phyloP scores from a whole-genome alignment of 2,113 vertebrate genomes.

The Oryzias curvinotus region DNA sequence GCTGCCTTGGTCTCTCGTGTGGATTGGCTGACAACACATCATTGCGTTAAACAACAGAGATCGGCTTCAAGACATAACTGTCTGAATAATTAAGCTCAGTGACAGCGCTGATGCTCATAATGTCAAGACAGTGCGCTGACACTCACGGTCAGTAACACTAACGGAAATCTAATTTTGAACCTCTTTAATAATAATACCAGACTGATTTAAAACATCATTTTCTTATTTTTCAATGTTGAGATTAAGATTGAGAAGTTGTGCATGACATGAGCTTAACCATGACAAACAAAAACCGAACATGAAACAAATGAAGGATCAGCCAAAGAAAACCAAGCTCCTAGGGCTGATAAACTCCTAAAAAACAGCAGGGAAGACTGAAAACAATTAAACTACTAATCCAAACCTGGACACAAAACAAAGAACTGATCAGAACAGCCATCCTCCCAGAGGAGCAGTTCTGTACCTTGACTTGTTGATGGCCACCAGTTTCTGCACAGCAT shows the following conservation, averaged over 20 bases:
- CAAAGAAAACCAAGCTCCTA: no score
- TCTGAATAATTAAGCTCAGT: conserved; percentile 32
- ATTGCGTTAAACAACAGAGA: conserved; percentile 26
- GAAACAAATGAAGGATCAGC: no score
- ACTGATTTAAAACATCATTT: no score
- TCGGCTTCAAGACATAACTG: conserved; percentile 29
- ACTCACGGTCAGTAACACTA: neutral
- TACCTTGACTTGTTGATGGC: conserved; percentile 91
- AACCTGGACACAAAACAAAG: neutral
- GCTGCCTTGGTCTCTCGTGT: conserved; percentile 88
- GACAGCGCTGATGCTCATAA: conserved; percentile 16
- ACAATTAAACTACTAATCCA: no score
- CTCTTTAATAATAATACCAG: no score
- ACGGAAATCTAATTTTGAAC: no score
- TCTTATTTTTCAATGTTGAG: no score
- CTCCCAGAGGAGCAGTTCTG: neutral
- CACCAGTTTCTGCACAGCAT: conserved; percentile 90
- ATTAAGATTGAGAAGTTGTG: no score
- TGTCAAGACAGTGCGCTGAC: conserved; percentile 12
- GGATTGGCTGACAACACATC: conserved; percentile 69
- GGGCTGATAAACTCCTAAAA: no score
- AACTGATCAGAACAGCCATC: neutral
- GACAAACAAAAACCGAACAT: no score
- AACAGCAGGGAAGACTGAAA: no score
- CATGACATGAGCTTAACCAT: no score